Base-by-base conservation (phyloP, 2,797 vertebrate species). In the Microctenopoma stevenorrisi region DNA sequence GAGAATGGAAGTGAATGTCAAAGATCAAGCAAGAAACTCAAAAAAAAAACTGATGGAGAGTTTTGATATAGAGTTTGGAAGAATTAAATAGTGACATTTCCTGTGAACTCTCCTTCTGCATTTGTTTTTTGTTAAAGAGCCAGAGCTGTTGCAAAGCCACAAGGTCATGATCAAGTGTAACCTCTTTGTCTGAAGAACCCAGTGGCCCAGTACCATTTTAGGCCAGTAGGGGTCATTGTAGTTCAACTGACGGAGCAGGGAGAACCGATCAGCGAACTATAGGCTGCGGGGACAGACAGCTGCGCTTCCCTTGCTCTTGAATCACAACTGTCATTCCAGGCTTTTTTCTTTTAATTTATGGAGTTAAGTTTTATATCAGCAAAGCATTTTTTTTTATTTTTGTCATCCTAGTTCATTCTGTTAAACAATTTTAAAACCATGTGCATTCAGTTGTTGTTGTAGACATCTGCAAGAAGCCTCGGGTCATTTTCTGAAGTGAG, bases 191-290 rank as follows among this genome's bases (percentile, higher is more conserved):
- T 72, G 69, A 59, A 22, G 22, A 33, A 63, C 14, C 40, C 75
- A 33, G 37, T 26, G 35, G 61, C n/a, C n/a, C 68, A 88, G 76
- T 92, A 78, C 83, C 72, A 5, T 16, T 81, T 66, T 38, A 3
- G 73, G 44, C 94, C 94, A 94, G 91, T 87, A 95, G 95, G 93
- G 94, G 95, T 92, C 95, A 91, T 89, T 95, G 91, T 89, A 92
- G 93, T 88, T 93, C 86, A 93, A 91, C 89, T 81, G 86, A 87
- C 88, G 84, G 82, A 87, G 78, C 66, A 30, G 51, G 48, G 52
- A 26, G 50, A n/a, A 62, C 43, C 33, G 15, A 52, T 59, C 59
- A 0, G 52, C 11, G 68, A 59, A 35, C 14, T 28, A 8, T 60
- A 70, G 58, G 54, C 42, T 63, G 60, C 14, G 7, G 26, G 62